phyloP scores from a whole-genome alignment of 2,113 vertebrate genomes.

The Tetrax tetrax region DNA sequence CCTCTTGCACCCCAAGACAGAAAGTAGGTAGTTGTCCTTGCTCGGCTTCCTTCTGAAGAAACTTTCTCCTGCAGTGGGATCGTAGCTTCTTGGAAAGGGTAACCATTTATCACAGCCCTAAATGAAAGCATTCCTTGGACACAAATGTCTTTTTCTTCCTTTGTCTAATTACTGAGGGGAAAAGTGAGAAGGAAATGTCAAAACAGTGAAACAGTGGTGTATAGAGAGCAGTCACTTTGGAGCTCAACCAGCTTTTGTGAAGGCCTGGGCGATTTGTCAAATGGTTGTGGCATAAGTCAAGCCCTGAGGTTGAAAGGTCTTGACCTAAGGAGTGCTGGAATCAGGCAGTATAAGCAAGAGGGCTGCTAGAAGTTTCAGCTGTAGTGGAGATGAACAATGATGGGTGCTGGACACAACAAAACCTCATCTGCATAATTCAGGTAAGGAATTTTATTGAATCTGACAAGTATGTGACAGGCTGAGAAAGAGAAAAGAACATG shows the following conservation, averaged over 20 bases:
- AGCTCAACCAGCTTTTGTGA: constrained; percentile 90
- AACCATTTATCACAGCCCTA: constrained; percentile 94
- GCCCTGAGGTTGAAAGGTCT: constrained; percentile 98
- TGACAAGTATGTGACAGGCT: constrained; percentile 96
- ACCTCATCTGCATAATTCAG: constrained; percentile 97
- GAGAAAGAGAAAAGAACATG: constrained; percentile 83
- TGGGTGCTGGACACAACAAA: constrained; percentile 85
- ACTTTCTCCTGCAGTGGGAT: constrained; percentile 82
- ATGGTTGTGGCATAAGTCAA: constrained; percentile 97
- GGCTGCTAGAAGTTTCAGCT: constrained; percentile 85
- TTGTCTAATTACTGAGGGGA: constrained; percentile 89
- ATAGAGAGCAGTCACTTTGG: constrained; percentile 85
- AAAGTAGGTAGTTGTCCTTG: constrained; percentile 76
- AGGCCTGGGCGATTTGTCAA: constrained; percentile 92
- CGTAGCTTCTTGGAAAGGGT: constrained; percentile 84
- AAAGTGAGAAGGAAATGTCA: constrained; percentile 88
- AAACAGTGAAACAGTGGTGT: constrained; percentile 83
- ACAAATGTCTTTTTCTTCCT: constrained; percentile 96
- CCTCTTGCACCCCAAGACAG: background rate
- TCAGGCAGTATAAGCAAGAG: constrained; percentile 83
- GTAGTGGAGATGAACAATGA: constrained; percentile 90
- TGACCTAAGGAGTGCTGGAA: constrained; percentile 93
- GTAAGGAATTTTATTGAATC: constrained; percentile 96
- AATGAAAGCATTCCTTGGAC: constrained; percentile 93
- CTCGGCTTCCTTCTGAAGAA: constrained; percentile 81